Evolutionary conservation across 1,140 invertebrate species (phyloP).

Genomic region (Micrasema minimum): DNA sequence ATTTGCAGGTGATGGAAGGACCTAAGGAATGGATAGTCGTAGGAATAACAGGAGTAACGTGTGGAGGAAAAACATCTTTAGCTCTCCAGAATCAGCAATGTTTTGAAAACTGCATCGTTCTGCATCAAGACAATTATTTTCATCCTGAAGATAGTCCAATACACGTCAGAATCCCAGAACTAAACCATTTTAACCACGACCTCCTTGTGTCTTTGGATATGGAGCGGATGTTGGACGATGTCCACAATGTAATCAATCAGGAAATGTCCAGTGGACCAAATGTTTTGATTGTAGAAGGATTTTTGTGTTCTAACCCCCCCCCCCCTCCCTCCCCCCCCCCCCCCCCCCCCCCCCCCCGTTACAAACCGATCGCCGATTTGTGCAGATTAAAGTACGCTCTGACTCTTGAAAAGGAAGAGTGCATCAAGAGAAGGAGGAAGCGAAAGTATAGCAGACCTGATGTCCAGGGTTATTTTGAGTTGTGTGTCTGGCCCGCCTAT

Average conservation of each 20-base stretch:
- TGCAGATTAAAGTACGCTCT: slow-evolving; percentile 81
- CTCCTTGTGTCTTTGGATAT: slow-evolving; percentile 79
- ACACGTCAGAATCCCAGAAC: slow-evolving; percentile 71
- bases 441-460: slow-evolving; percentile 81
- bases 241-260: slow-evolving; percentile 55
- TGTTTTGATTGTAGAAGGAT: slow-evolving; percentile 64
- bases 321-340: too few relatives aligned
- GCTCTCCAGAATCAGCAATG: slow-evolving; percentile 68
- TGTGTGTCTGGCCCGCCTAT: slow-evolving; percentile 81
- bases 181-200: slow-evolving; percentile 85
- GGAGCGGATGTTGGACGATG: slow-evolving; percentile 74
- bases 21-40: slow-evolving; percentile 73
- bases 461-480: slow-evolving; percentile 82
- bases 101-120: slow-evolving; percentile 67
- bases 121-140: slow-evolving; percentile 85
- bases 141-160: slow-evolving; percentile 73
- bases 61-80: slow-evolving; percentile 83
- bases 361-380: slow-evolving; percentile 71
- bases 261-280: not conserved
- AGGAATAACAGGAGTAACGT: slow-evolving; percentile 81
- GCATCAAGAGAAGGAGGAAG: slow-evolving; percentile 68
- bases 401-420: slow-evolving; percentile 74
- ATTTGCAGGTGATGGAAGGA: slow-evolving; percentile 13
- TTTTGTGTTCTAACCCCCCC: slow-evolving; percentile 78
- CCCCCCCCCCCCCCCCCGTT: slow-evolving; percentile 49